Percentiles rank a stretch among this genome's conserved stretches.
phyloP scores from a whole-genome alignment of 2,888 invertebrate species.

The Carcina quercana region DNA sequence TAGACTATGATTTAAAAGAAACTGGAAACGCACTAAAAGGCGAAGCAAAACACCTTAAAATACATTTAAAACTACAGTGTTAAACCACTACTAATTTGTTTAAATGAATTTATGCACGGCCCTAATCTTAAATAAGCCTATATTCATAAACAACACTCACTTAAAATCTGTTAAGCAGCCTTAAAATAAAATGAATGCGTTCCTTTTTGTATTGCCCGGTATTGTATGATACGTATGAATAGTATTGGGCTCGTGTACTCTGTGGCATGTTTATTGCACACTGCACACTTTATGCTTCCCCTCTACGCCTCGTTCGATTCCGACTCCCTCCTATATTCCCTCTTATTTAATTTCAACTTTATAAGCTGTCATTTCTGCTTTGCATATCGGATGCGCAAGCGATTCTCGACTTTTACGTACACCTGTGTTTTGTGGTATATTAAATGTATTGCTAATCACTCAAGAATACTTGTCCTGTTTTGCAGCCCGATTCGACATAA shows the following conservation, averaged over 20 bases:
- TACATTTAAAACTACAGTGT: too few relatives aligned
- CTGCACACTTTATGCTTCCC: constrained; percentile 41
- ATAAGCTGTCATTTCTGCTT: constrained; percentile 23
- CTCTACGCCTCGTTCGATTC: constrained; percentile 26
- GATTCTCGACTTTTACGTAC: constrained; percentile 1
- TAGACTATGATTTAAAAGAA: too few relatives aligned
- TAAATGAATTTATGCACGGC: too few relatives aligned
- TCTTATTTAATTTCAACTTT: constrained; percentile 37
- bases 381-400: constrained; percentile 25
- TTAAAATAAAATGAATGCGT: constrained; percentile 30
- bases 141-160: constrained; percentile 11
- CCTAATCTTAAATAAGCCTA: too few relatives aligned
- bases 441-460: too few relatives aligned
- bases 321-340: constrained; percentile 31
- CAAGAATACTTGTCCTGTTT: too few relatives aligned
- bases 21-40: too few relatives aligned
- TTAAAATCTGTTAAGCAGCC: constrained; percentile 23
- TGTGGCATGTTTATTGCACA: constrained; percentile 47
- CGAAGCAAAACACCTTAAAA: too few relatives aligned
- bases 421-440: too few relatives aligned
- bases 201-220: constrained; percentile 22
- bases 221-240: constrained; percentile 30
- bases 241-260: constrained; percentile 37
- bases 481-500: too few relatives aligned
- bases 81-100: too few relatives aligned